phyloP scores from a whole-genome alignment of 2,797 vertebrate genomes.

The Gymnothorax reevesii region DNA sequence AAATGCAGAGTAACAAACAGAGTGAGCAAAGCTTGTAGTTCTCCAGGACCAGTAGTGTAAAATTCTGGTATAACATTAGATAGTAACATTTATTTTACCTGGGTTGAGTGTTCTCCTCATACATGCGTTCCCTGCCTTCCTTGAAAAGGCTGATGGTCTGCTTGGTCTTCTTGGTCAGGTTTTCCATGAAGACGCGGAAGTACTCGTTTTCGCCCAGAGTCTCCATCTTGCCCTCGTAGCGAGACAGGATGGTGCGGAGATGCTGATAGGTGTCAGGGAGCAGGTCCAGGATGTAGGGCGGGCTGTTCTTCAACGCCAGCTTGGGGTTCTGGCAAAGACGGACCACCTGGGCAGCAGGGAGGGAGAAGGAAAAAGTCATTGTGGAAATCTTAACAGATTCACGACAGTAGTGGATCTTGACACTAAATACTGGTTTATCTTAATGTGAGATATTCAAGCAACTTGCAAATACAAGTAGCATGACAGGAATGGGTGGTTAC shows the following conservation, averaged over 20 bases:
- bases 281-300: slow-evolving; percentile 96
- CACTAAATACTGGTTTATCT: background rate
- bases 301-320: slow-evolving; percentile 96
- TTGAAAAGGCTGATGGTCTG: slow-evolving; percentile 99
- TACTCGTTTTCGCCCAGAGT: slow-evolving; percentile 96
- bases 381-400: background rate
- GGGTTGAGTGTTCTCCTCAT: slow-evolving; percentile 97
- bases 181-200: slow-evolving; percentile 98
- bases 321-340: slow-evolving; percentile 96
- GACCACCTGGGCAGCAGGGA: slow-evolving; percentile 81
- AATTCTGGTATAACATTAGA: background rate
- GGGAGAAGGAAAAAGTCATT: background rate
- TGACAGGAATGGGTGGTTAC: background rate
- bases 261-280: slow-evolving; percentile 98
- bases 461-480: background rate
- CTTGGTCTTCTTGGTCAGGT: slow-evolving; percentile 97
- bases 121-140: slow-evolving; percentile 97
- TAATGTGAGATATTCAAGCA: background rate
- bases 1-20: no score
- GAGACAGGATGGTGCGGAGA: slow-evolving; percentile 90
- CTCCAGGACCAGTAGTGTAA: background rate
- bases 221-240: slow-evolving; percentile 98
- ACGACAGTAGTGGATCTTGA: background rate
- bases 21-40: no score
- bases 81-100: slow-evolving; percentile 72